Evolutionary conservation across 2,113 vertebrate genomes (phyloP).

Genomic region (Electrona antarctica): DNA sequence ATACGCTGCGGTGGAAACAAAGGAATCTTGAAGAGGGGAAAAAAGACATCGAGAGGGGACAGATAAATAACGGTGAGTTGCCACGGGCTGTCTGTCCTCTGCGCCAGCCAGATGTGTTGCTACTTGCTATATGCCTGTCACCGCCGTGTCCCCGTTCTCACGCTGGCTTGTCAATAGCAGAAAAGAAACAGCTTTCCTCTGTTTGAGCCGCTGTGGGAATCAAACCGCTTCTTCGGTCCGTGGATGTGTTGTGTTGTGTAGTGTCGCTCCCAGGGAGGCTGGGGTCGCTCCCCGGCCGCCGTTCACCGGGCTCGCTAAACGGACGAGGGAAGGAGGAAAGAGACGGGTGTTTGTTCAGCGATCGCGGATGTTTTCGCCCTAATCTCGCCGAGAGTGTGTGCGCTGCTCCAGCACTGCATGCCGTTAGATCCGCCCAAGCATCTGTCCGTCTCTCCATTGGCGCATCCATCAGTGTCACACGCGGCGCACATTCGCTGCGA

Average conservation of each 20-base stretch:
- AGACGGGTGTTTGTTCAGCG: constrained; percentile 58
- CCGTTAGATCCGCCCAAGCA: constrained; percentile 95
- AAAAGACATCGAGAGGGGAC: constrained; percentile 32
- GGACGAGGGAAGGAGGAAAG: constrained; percentile 3
- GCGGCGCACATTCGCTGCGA: constrained; percentile 75
- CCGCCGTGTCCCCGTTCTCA: constrained; percentile 67
- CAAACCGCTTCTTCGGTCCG: constrained; percentile 28
- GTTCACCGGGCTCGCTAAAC: constrained; percentile 43
- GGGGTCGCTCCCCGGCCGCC: constrained; percentile 35
- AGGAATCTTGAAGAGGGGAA: constrained; percentile 21
- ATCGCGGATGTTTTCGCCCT: constrained; percentile 76
- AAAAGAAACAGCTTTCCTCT: constrained; percentile 49
- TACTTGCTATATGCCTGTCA: constrained; percentile 54
- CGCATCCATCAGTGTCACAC: constrained; percentile 94
- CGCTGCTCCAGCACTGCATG: constrained; percentile 76
- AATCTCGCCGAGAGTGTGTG: constrained; percentile 72
- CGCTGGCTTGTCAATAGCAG: constrained; percentile 43
- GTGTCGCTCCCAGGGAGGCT: constrained; percentile 38
- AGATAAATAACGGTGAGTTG: constrained; percentile 81
- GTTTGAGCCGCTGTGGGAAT: constrained; percentile 67
- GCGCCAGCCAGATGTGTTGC: constrained; percentile 76
- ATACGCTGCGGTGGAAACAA: constrained; percentile 60
- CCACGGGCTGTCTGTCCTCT: constrained; percentile 69
- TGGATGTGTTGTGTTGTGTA: no score
- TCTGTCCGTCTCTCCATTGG: constrained; percentile 96